phyloP scores from a whole-genome alignment of 2,888 invertebrate species.

The Idaea straminata region DNA sequence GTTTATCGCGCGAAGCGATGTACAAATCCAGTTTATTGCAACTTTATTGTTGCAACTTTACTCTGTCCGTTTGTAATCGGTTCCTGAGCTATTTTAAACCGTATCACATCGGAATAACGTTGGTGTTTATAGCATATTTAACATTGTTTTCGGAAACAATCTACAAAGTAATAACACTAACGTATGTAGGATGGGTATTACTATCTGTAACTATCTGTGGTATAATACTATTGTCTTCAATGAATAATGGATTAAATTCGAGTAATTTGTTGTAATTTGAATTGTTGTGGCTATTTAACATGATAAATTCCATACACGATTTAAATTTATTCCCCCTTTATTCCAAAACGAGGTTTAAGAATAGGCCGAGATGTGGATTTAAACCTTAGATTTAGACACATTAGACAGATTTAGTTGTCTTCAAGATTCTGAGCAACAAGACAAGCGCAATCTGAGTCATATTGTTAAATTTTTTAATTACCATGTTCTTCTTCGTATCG shows the following conservation, averaged over 20 bases:
- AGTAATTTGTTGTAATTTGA: background rate
- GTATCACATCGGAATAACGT: slow-evolving; percentile 10
- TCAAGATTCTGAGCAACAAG: too few species aligned
- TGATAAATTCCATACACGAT: background rate
- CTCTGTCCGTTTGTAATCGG: background rate
- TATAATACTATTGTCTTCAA: background rate
- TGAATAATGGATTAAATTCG: background rate
- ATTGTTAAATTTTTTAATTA: too few species aligned
- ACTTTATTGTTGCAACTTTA: slow-evolving; percentile 17
- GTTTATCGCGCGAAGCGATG: slow-evolving; percentile 20
- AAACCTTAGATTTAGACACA: too few species aligned
- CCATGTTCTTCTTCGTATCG: too few species aligned
- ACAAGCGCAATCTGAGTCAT: too few species aligned
- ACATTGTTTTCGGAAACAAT: background rate
- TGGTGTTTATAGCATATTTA: background rate
- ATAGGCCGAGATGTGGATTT: too few species aligned
- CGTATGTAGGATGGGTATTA: background rate
- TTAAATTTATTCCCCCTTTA: background rate
- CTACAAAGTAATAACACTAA: background rate
- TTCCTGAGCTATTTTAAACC: slow-evolving; percentile 6
- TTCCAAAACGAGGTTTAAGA: too few species aligned
- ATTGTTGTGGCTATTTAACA: background rate
- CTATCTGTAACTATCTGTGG: background rate
- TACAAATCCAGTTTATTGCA: slow-evolving; percentile 17
- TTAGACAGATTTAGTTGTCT: too few species aligned